Evolutionary conservation across 2,888 invertebrate genomes (phyloP).

Genomic region (Pandemis heparana): DNA sequence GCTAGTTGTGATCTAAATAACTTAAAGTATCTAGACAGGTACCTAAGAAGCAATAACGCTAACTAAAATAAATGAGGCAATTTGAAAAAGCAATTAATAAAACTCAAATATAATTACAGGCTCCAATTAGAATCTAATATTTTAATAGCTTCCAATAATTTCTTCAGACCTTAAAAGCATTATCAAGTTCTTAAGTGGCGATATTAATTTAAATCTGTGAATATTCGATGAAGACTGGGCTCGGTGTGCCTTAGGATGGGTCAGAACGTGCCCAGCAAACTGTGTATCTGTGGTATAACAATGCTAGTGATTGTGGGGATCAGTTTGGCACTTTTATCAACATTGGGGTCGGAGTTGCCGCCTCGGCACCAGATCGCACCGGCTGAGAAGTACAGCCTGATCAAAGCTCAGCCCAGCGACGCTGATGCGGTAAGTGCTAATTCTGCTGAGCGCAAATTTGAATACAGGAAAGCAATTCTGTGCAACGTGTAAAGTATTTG

Average conservation of each 20-base stretch:
- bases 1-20: no score
- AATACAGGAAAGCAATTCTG: neutral
- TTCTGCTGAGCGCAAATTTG: neutral
- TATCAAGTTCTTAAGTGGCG: constrained; percentile 36
- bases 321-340: constrained; percentile 67
- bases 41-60: neutral
- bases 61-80: constrained; percentile 19
- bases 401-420: constrained; percentile 44
- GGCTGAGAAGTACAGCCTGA: constrained; percentile 71
- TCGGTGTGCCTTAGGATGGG: constrained; percentile 60
- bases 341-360: constrained; percentile 58
- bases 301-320: constrained; percentile 68
- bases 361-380: constrained; percentile 54
- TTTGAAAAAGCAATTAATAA: constrained; percentile 27
- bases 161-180: constrained; percentile 21
- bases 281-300: constrained; percentile 66
- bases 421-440: constrained; percentile 20
- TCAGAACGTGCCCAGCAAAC: constrained; percentile 74
- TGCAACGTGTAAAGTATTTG: neutral
- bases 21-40: neutral
- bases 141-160: constrained; percentile 27
- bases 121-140: constrained; percentile 20
- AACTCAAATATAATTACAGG: constrained; percentile 24
- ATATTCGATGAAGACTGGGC: neutral
- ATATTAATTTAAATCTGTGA: constrained; percentile 30